Evolutionary conservation across 2,888 invertebrate species (phyloP).

Genomic region (Peribatodes rhomboidaria): DNA sequence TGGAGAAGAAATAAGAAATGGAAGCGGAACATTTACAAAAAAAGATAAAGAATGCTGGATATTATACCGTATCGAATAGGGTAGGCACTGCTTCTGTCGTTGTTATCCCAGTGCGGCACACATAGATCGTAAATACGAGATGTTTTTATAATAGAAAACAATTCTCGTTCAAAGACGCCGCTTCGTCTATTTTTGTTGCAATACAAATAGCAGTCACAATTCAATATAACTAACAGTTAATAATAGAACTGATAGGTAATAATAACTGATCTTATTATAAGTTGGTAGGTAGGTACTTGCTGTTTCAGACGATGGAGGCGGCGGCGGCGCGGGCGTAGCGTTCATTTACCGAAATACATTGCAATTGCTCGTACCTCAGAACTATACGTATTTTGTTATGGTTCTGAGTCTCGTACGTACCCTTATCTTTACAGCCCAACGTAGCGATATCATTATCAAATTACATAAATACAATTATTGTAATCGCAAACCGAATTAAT

Average conservation of each 20-base stretch:
- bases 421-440: slow-evolving; percentile 8
- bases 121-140: not conserved
- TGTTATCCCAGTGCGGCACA: not conserved
- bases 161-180: slow-evolving; percentile 1
- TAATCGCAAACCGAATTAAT: slow-evolving; percentile 15
- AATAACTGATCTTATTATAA: not conserved
- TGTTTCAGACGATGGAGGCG: not conserved
- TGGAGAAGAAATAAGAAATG: too few species aligned
- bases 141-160: not conserved
- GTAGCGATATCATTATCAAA: slow-evolving; percentile 7
- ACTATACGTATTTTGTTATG: too few species aligned
- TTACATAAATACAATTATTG: slow-evolving; percentile 9
- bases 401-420: too few species aligned
- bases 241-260: too few species aligned
- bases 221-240: too few species aligned
- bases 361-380: not conserved
- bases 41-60: too few species aligned
- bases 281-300: not conserved
- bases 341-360: slow-evolving; percentile 3
- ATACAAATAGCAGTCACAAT: not conserved
- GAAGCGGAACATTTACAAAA: too few species aligned
- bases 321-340: not conserved
- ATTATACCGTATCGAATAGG: too few species aligned
- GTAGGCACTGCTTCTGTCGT: too few species aligned
- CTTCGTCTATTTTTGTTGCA: slow-evolving; percentile 6